Base-by-base conservation (phyloP, 1,140 invertebrate species). In the Anastrepha obliqua region DNA sequence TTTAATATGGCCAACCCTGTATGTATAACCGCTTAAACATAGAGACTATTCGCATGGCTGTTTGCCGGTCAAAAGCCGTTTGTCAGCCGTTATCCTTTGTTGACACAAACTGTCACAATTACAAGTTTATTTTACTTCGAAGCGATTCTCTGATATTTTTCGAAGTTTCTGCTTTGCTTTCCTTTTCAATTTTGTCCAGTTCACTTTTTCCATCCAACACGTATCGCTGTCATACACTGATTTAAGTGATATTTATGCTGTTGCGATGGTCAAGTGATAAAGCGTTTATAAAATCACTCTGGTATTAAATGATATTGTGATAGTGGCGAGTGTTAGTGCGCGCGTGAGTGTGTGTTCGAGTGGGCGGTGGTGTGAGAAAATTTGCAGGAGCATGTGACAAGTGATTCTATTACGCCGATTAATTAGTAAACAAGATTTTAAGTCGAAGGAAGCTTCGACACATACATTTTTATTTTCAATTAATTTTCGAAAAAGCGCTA, bases 51-150 rank as follows among this genome's bases (percentile, higher is more conserved):
- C 70, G 17, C 15, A 17, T 78, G 17, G 47, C 70, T n/a, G 47
- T 55, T 11, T 51, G 51, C 47, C 74, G n/a, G 74, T 29, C 74
- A 81, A 81, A 55, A 55, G n/a, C 47, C 74, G 74, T 81, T 81
- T 81, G 74, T 81, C 74, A 55, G 74, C 51, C 47, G 47, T 81
- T 55, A 81, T 81, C 74, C 74, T 81, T 81, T 81, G 74, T 81
- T 81, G 74, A 81, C 74, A 55, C 74, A 58, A 81, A 81, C 74
- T 81, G 74, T 81, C 74, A 81, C 74, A 81, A 81, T 81, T 81
- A 81, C 74, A 81, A 81, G 74, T 81, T 81, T 81, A 81, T 81
- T 81, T 81, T 81, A 81, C 74, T 81, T 29, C 8, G n/a, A 81
- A 81, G 74, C n/a, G 74, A 81, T 81, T 81, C 55, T 20, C 74